These are phyloP conservation scores for Macroramphosus scolopax DNA, from an alignment of 2,797 vertebrate genomes.

Conservation along the genomic window DNA sequence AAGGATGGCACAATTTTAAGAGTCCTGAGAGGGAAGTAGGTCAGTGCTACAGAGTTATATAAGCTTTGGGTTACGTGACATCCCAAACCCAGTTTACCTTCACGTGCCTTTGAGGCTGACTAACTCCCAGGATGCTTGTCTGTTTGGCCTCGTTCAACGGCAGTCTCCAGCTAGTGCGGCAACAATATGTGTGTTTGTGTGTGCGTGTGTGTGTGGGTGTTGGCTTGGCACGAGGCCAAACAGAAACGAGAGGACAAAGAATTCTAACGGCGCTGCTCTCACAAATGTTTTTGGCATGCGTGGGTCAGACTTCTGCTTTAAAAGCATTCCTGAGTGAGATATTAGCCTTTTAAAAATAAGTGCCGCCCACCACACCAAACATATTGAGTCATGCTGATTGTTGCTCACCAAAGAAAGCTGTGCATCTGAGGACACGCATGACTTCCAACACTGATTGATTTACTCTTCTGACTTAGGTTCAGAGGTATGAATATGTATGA, in stretches of 20 bases:
- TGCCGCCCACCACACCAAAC: background rate
- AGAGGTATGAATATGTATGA: no score
- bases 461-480: no score
- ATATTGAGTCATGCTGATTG: conserved; percentile 10
- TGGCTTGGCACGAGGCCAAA: background rate
- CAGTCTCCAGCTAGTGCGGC: background rate
- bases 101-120: conserved; percentile 41
- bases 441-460: background rate
- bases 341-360: conserved; percentile 6
- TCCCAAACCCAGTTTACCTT: conserved; percentile 49
- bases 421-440: background rate
- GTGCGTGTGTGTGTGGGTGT: background rate
- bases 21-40: conserved; percentile 54
- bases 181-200: conserved; percentile 1
- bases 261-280: background rate
- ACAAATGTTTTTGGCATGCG: conserved; percentile 9
- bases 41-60: conserved; percentile 62
- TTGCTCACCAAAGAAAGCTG: background rate
- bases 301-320: no score
- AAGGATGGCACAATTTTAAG: conserved; percentile 41
- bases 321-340: conserved; percentile 13
- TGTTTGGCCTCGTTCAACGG: conserved; percentile 26
- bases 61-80: conserved; percentile 52
- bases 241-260: background rate
- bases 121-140: conserved; percentile 1